phyloP scores from a whole-genome alignment of 92 coral and sea anemone species.

The Phenganax marumi region DNA sequence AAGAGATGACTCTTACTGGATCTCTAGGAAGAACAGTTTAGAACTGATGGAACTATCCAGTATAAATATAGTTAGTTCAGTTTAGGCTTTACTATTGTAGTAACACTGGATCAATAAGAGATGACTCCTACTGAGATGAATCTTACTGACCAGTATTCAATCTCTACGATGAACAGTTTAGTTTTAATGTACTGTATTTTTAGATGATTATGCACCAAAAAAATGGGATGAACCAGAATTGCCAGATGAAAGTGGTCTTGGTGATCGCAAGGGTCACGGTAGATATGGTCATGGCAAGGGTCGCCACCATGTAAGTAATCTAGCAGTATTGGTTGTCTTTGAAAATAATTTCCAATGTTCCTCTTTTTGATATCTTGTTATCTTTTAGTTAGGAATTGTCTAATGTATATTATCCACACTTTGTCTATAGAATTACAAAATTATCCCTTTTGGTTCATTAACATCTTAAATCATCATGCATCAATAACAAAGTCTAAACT shows the following conservation, averaged over 20 bases:
- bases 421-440: too few species aligned
- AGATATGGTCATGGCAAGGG: too few species aligned
- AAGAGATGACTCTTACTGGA: too few species aligned
- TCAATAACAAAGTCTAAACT: too few species aligned
- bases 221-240: background rate
- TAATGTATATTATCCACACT: too few species aligned
- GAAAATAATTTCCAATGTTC: too few species aligned
- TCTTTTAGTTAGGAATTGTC: too few species aligned
- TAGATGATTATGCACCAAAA: conserved; percentile 13
- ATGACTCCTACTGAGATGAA: background rate
- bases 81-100: background rate
- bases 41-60: background rate
- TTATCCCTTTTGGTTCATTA: too few species aligned
- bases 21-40: background rate
- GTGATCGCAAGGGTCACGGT: background rate
- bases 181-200: background rate
- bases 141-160: background rate
- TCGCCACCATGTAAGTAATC: conserved; percentile 10
- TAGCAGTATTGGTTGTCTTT: background rate
- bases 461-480: too few species aligned
- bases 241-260: conserved; percentile 30
- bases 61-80: background rate
- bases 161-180: background rate
- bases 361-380: too few species aligned
- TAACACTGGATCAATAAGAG: conserved; percentile 12